phyloP scores from a whole-genome alignment of 2,888 invertebrate genomes.

The Cheilosia urbana region DNA sequence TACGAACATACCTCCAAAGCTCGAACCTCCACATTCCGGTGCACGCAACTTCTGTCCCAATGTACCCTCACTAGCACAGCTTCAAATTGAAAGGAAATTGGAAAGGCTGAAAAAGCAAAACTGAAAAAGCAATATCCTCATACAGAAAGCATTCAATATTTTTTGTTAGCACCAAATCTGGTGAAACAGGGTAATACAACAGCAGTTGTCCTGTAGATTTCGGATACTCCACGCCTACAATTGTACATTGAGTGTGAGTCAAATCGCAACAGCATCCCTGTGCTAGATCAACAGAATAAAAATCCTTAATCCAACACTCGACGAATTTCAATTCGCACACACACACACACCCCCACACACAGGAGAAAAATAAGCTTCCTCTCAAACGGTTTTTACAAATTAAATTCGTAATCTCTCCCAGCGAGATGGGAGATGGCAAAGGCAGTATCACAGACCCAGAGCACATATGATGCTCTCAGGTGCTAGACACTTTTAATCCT shows the following conservation, averaged over 20 bases:
- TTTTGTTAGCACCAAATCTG: constrained; percentile 29
- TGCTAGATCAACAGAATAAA: constrained; percentile 23
- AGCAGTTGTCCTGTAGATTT: constrained; percentile 27
- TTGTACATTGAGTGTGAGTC: constrained; percentile 81
- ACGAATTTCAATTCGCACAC: constrained; percentile 42
- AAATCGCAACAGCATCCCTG: constrained; percentile 81
- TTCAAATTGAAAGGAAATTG: constrained; percentile 41
- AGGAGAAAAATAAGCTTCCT: constrained; percentile 20
- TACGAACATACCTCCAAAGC: no score
- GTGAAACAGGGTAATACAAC: neutral
- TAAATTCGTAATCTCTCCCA: constrained; percentile 60
- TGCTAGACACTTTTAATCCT: constrained; percentile 68
- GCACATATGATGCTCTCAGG: constrained; percentile 55
- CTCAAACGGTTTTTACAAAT: constrained; percentile 58
- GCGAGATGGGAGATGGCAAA: neutral
- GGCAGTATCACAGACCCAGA: constrained; percentile 7
- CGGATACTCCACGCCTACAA: constrained; percentile 79
- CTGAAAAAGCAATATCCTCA: constrained; percentile 9
- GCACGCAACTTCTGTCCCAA: no score
- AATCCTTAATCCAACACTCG: constrained; percentile 59
- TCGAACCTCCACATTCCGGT: no score
- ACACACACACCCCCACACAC: neutral
- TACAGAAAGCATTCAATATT: constrained; percentile 38
- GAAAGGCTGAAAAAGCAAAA: neutral
- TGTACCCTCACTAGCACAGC: constrained; percentile 2